phyloP scores from a whole-genome alignment of 2,113 vertebrate genomes.

The Apteryx owenii region DNA sequence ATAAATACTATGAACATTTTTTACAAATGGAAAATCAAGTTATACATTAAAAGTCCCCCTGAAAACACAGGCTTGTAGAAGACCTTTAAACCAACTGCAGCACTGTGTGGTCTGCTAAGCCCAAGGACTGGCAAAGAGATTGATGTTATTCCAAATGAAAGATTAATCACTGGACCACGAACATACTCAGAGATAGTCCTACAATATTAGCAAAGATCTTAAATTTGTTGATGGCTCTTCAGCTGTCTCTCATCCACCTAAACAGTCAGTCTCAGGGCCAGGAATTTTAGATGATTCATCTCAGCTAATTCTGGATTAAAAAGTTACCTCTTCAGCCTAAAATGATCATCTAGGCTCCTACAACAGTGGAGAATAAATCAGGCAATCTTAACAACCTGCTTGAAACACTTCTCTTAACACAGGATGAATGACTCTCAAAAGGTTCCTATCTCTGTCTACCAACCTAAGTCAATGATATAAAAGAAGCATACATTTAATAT shows the following conservation, averaged over 20 bases:
- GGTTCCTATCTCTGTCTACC: background rate
- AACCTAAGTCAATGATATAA: background rate
- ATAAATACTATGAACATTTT: background rate
- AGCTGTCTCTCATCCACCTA: background rate
- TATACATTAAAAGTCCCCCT: background rate
- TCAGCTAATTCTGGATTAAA: background rate
- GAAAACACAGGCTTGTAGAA: background rate
- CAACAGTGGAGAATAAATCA: background rate
- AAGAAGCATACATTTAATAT: background rate
- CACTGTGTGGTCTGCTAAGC: background rate
- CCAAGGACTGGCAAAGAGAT: background rate
- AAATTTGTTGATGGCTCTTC: background rate
- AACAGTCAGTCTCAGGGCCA: background rate
- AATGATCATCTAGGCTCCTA: background rate
- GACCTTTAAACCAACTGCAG: background rate
- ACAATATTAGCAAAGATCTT: background rate
- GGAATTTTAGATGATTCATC: background rate
- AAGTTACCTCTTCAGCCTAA: background rate
- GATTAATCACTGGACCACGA: background rate
- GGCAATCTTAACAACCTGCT: background rate
- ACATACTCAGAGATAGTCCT: background rate
- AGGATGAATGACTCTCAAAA: background rate
- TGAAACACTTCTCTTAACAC: background rate
- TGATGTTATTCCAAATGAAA: background rate
- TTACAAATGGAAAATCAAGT: background rate